phyloP scores from a whole-genome alignment of 1,140 invertebrate species.

The Akabosia matsudoensis region DNA sequence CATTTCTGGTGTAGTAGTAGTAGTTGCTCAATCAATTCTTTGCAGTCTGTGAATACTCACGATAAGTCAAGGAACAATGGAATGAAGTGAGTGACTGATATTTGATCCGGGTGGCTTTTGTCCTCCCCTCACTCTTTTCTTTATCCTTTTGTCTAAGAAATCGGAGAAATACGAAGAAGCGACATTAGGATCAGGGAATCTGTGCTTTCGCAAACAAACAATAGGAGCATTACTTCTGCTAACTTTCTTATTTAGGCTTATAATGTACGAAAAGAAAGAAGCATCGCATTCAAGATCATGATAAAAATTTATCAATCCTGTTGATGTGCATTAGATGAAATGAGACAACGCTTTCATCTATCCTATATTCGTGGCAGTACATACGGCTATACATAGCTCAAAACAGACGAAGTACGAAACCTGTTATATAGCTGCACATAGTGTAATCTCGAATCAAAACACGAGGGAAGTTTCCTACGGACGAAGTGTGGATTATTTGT shows the following conservation, averaged over 20 bases:
- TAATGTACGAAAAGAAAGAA: background rate
- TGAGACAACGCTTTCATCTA: too few species aligned
- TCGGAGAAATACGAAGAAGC: background rate
- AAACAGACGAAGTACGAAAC: too few species aligned
- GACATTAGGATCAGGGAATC: background rate
- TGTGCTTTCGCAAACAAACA: slow-evolving; percentile 4
- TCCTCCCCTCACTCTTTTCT: slow-evolving; percentile 19
- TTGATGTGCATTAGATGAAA: too few species aligned
- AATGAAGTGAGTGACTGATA: slow-evolving; percentile 19
- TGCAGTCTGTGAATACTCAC: background rate
- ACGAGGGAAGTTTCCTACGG: too few species aligned
- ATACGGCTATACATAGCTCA: too few species aligned
- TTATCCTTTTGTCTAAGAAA: slow-evolving; percentile 3
- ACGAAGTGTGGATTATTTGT: too few species aligned
- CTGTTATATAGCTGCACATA: too few species aligned
- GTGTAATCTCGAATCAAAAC: too few species aligned
- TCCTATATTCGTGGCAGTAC: too few species aligned
- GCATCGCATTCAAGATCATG: background rate
- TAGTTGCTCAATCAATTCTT: background rate
- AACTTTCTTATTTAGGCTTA: too few species aligned
- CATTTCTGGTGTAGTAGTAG: background rate
- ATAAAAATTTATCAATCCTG: too few species aligned
- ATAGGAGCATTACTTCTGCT: background rate
- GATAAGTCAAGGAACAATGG: background rate
- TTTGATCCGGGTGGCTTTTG: slow-evolving; percentile 7